Evolutionary conservation across 2,888 invertebrate genomes (phyloP).

Genomic region (Drosophila parthenogenetica): DNA sequence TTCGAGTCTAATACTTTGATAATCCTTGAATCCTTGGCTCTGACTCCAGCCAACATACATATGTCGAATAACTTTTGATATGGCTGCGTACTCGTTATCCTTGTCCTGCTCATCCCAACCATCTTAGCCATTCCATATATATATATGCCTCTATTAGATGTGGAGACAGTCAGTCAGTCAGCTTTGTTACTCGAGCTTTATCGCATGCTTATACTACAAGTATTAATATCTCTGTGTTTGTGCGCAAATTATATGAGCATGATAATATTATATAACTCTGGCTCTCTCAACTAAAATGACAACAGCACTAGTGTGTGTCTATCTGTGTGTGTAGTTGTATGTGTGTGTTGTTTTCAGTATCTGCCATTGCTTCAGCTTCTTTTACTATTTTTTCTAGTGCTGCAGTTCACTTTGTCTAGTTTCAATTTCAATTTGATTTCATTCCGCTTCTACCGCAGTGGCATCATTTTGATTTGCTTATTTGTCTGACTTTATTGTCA

Average conservation of each 20-base stretch:
- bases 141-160: conserved; percentile 6
- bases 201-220: conserved; percentile 49
- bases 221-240: conserved; percentile 36
- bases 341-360: neutral
- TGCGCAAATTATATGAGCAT: conserved; percentile 73
- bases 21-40: conserved; percentile 66
- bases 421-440: conserved; percentile 76
- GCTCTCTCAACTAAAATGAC: conserved; percentile 20
- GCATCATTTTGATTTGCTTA: conserved; percentile 68
- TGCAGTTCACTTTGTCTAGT: conserved; percentile 77
- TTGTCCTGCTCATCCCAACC: conserved; percentile 42
- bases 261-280: conserved; percentile 69
- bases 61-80: conserved; percentile 74
- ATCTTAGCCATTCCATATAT: no score
- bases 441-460: conserved; percentile 15
- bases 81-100: conserved; percentile 42
- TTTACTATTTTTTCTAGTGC: neutral
- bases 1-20: conserved; percentile 73
- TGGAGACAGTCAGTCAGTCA: conserved; percentile 54
- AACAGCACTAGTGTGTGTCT: conserved; percentile 5
- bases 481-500: conserved; percentile 57
- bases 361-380: neutral
- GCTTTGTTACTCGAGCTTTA: conserved; percentile 78
- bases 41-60: conserved; percentile 16
- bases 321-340: conserved; percentile 2